Base-by-base conservation (phyloP, 2,797 vertebrate genomes). In the Sebastes cheni region DNA sequence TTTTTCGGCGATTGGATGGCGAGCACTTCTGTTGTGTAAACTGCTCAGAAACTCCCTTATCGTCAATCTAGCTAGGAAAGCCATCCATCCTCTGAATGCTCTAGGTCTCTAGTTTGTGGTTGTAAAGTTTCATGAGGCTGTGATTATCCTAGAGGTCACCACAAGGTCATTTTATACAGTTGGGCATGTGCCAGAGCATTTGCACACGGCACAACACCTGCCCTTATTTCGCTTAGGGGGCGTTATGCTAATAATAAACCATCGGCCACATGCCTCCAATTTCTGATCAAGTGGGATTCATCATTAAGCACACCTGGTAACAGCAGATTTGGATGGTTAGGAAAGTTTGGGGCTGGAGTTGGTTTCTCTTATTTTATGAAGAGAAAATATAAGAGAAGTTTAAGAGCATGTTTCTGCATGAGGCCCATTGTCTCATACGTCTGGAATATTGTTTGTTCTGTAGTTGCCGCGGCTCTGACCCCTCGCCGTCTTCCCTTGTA, bases 401-500 rank as follows among this genome's bases (percentile, higher is more conserved):
- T 5, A 54, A 54, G 52, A 54, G n/a, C 11, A 22, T 11, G n/a
- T 34, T 34, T 46, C 18, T 36, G 42, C 75, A 22, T 52, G 46
- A 20, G n/a, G 52, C n/a, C n/a, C 42, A 14, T 50, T 18, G 16
- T 10, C 67, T 69, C 3, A 2, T 11, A 5, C 20, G 46, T 82
- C 72, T 69, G 27, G 56, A 72, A 32, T 16, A 30, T 77, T 22
- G 58, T 60, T 75, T 13, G 27, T 9, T n/a, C 0, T 73, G 27
- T 20, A 27, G 66, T 30, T 54, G 52, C 52, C 2, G 9, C 10
- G 0, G 9, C 52, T 22, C n/a, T 54, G 52, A 22, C n/a, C 52
- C 52, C n/a, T 54, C 10, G 11, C 61, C 22, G 5, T 74, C 72
- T 13, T 79, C 54, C 5, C 78, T 76, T 20, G 75, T 81, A 56